Evolutionary conservation across 2,888 invertebrate species (phyloP).

Genomic region (Drosophila atroscutellata): DNA sequence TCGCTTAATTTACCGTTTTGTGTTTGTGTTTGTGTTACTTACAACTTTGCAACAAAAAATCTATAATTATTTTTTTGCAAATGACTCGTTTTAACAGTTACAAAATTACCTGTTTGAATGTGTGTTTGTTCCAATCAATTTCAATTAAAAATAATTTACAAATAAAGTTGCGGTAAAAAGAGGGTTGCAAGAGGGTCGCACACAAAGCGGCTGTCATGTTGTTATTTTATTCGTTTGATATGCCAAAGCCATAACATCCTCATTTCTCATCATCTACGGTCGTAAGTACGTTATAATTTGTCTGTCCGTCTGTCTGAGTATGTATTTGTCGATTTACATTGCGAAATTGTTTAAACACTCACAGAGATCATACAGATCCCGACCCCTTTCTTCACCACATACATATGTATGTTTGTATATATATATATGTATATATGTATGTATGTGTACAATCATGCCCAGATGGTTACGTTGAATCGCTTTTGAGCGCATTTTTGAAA

Average conservation of each 20-base stretch:
- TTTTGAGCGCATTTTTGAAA: constrained; percentile 64
- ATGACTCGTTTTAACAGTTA: constrained; percentile 62
- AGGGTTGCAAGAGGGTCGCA: constrained; percentile 31
- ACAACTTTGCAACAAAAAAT: background rate
- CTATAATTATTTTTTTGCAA: constrained; percentile 26
- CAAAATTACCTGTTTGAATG: constrained; percentile 38
- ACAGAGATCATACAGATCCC: constrained; percentile 63
- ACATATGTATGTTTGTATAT: background rate
- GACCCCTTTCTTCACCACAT: constrained; percentile 11
- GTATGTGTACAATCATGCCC: constrained; percentile 14
- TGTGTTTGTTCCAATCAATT: constrained; percentile 76
- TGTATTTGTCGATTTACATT: constrained; percentile 69
- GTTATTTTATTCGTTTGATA: constrained; percentile 53
- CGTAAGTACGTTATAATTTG: constrained; percentile 14
- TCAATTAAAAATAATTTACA: constrained; percentile 77
- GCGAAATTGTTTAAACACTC: constrained; percentile 69
- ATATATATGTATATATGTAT: too few relatives aligned
- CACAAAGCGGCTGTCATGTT: constrained; percentile 30
- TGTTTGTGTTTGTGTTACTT: background rate
- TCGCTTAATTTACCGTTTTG: background rate
- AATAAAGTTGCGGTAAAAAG: constrained; percentile 52
- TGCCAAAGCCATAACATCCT: constrained; percentile 46
- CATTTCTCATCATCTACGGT: constrained; percentile 29
- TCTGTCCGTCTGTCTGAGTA: constrained; percentile 28
- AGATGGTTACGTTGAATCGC: constrained; percentile 62